A percentile compares a stretch with the other conserved stretches of the same genome.
Evolutionary conservation across 2,888 invertebrate genomes (phyloP).

Genomic region (Tenthredo mesomela): DNA sequence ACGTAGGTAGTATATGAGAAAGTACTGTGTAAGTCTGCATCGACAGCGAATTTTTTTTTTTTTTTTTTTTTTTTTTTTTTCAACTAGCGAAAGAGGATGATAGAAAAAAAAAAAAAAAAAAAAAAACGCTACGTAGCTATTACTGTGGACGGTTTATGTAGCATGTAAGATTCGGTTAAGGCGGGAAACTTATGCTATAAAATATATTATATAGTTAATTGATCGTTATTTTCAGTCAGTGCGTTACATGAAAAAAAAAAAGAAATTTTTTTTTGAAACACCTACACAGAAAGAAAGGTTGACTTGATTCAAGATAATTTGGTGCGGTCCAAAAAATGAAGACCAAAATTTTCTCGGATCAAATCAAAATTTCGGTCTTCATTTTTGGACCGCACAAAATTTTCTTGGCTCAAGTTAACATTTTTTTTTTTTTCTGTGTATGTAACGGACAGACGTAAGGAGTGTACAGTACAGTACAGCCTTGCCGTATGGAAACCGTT

Average conservation of each 20-base stretch:
- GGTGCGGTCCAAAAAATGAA: too few relatives aligned
- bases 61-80: background rate
- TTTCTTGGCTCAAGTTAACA: too few relatives aligned
- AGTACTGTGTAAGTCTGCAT: conserved; percentile 4
- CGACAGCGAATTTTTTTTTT: background rate
- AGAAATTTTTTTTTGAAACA: conserved; percentile 11
- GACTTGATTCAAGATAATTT: too few relatives aligned
- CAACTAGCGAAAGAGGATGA: background rate
- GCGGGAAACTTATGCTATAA: background rate
- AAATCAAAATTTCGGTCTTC: too few relatives aligned
- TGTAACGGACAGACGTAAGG: background rate
- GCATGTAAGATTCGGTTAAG: background rate
- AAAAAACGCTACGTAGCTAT: background rate
- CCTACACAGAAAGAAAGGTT: too few relatives aligned
- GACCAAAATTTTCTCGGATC: too few relatives aligned
- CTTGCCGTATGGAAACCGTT: conserved; percentile 43
- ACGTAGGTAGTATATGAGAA: background rate
- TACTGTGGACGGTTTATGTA: background rate
- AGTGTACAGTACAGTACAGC: background rate
- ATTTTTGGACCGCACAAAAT: too few relatives aligned
- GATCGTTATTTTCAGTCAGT: conserved; percentile 10
- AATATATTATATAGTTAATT: background rate
- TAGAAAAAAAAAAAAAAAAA: background rate
- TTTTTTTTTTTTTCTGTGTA: too few relatives aligned
- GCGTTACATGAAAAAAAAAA: background rate